Evolutionary conservation across 2,113 vertebrate genomes (phyloP).

Genomic region (Gallinago media): DNA sequence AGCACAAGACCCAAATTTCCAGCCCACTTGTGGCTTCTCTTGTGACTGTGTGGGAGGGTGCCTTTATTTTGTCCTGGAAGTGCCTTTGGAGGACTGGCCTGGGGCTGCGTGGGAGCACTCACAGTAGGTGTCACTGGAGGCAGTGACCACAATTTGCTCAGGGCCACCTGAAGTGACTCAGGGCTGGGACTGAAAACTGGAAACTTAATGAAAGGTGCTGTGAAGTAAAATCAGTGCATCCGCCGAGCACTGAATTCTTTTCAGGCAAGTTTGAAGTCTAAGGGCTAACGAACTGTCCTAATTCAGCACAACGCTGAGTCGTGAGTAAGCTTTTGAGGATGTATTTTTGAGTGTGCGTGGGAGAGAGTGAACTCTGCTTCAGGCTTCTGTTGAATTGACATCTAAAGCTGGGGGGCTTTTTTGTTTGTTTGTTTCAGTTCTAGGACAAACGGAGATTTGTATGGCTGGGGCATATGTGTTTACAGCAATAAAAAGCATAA

Average conservation of each 20-base stretch:
- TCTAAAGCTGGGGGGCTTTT: background rate
- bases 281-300: background rate
- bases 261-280: background rate
- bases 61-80: background rate
- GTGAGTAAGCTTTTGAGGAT: background rate
- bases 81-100: background rate
- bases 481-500: background rate
- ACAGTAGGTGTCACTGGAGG: background rate
- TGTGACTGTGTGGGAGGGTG: background rate
- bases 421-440: background rate
- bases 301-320: background rate
- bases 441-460: conserved; percentile 3
- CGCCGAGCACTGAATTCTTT: background rate
- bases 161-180: background rate
- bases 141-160: background rate
- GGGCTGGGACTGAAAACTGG: background rate
- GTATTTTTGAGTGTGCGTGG: background rate
- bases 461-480: conserved; percentile 6
- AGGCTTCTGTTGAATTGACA: background rate
- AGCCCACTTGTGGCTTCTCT: background rate
- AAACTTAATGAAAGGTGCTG: background rate
- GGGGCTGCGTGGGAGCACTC: background rate
- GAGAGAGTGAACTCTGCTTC: background rate
- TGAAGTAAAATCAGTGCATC: background rate
- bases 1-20: background rate